These are phyloP conservation scores for Mallotus villosus DNA, from an alignment of 2,797 vertebrate genomes.

Conservation along the genomic window DNA sequence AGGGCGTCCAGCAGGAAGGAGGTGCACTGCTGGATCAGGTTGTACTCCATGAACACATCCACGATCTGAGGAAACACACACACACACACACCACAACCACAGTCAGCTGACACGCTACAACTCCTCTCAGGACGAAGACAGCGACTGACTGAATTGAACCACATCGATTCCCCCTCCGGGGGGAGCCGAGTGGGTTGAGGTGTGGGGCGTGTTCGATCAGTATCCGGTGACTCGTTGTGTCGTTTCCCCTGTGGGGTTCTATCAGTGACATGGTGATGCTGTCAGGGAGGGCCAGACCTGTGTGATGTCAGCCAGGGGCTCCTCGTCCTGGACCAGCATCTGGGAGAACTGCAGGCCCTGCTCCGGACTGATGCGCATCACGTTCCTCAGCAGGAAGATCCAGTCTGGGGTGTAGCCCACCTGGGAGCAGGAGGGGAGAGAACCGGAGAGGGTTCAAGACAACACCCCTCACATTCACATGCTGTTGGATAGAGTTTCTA, in stretches of 20 bases:
- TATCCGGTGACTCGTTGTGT: background rate
- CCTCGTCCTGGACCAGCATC: slow-evolving; percentile 98
- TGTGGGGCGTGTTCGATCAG: no score
- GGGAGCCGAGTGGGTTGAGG: no score
- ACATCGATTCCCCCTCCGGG: background rate
- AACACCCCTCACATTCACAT: background rate
- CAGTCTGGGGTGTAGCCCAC: slow-evolving; percentile 98
- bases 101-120: no score
- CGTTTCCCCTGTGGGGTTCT: no score
- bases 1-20: slow-evolving; percentile 93
- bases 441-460: background rate
- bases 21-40: slow-evolving; percentile 96
- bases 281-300: slow-evolving; percentile 69
- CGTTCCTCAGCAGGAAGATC: slow-evolving; percentile 97
- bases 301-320: slow-evolving; percentile 97
- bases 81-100: slow-evolving; percentile 1
- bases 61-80: slow-evolving; percentile 80
- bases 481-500: no score
- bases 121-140: no score
- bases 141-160: no score
- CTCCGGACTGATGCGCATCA: slow-evolving; percentile 97
- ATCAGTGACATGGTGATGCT: no score
- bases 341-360: slow-evolving; percentile 98
- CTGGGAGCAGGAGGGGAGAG: slow-evolving; percentile 61
- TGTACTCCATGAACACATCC: slow-evolving; percentile 98